Base-by-base conservation (phyloP, 1,140 invertebrate species). In the Bathynomus jamesi region DNA sequence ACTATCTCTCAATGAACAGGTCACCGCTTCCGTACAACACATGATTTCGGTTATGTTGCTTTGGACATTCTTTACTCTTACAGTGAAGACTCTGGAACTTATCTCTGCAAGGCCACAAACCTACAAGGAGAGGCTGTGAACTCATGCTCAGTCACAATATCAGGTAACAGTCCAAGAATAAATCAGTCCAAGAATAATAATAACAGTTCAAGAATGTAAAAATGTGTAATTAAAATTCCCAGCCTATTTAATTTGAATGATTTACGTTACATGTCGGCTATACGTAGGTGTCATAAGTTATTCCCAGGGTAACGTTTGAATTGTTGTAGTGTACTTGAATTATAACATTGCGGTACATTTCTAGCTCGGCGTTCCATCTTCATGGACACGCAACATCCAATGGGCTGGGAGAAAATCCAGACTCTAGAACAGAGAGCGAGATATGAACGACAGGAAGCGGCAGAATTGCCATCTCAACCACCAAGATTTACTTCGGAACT, bases 41-140 rank as follows among this genome's bases (percentile, higher is more conserved):
- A 97, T 82, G 95, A 98, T 80, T 97, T 98, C 81, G 95, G 95
- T 32, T 97, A 96, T 81, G 95, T 98, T 31, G 91, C 94, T 63
- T 85, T 98, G 69, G 95, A 98, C 81, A 91, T 98, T 79, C 83
- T 97, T 10, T 96, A 96, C 81, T 89, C 91, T 1, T 97, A 95
- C 81, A 86, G 92, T 63, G 95, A 98, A 85, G 95, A 98, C 82
- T 91, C 91, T 71, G 93, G 94, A 72, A 94, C 92, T 11, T 98
- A 97, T 82, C 94, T 94, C 86, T 96, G 94, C 84, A 91, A 91
- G 82, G 95, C 95, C 32, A 94, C 90, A 7, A 98, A 98, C 81
- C 83, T 89, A 70, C 86, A 92, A 77, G 96, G 95, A 68, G 92
- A 96, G 86, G 94, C 93, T 74, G 90, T 94, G 32, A 96, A 96